Evolutionary conservation across 2,888 invertebrate species (phyloP).

Genomic region (Silvanus unidentatus): DNA sequence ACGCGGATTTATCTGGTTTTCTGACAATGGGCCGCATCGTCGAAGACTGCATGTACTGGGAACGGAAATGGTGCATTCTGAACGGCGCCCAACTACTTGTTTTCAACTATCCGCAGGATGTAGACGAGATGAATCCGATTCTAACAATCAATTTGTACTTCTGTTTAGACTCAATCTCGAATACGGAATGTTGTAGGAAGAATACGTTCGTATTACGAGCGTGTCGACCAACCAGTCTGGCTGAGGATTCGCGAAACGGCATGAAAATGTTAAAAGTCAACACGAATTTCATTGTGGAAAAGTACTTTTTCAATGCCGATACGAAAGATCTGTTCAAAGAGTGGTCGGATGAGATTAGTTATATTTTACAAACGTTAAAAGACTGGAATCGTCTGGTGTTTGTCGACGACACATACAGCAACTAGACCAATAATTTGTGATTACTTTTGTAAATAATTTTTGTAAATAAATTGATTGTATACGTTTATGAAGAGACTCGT

Average conservation of each 20-base stretch:
- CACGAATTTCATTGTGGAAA: slow-evolving; percentile 22
- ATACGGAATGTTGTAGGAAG: slow-evolving; percentile 48
- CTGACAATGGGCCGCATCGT: slow-evolving; percentile 47
- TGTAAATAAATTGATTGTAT: no score
- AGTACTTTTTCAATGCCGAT: slow-evolving; percentile 47
- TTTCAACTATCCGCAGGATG: slow-evolving; percentile 51
- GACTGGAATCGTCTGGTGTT: slow-evolving; percentile 21
- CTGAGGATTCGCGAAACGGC: slow-evolving; percentile 10
- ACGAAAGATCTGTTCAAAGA: slow-evolving; percentile 44
- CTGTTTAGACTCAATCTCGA: slow-evolving; percentile 30
- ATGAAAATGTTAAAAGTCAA: slow-evolving; percentile 9
- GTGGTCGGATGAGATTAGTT: slow-evolving; percentile 38
- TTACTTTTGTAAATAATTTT: no score
- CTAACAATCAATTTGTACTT: slow-evolving; percentile 43
- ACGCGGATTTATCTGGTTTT: slow-evolving; percentile 43
- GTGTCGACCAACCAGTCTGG: slow-evolving; percentile 16
- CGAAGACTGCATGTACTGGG: slow-evolving; percentile 47
- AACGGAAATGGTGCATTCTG: slow-evolving; percentile 52
- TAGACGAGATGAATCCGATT: slow-evolving; percentile 38
- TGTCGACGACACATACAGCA: slow-evolving; percentile 10
- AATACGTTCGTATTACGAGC: slow-evolving; percentile 45
- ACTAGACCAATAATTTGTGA: no score
- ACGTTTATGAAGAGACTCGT: no score
- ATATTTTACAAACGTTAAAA: slow-evolving; percentile 19
- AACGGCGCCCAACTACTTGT: slow-evolving; percentile 44